These are phyloP conservation scores for Danaus chrysippus DNA, from an alignment of 2,888 invertebrate species.

Conservation along the genomic window DNA sequence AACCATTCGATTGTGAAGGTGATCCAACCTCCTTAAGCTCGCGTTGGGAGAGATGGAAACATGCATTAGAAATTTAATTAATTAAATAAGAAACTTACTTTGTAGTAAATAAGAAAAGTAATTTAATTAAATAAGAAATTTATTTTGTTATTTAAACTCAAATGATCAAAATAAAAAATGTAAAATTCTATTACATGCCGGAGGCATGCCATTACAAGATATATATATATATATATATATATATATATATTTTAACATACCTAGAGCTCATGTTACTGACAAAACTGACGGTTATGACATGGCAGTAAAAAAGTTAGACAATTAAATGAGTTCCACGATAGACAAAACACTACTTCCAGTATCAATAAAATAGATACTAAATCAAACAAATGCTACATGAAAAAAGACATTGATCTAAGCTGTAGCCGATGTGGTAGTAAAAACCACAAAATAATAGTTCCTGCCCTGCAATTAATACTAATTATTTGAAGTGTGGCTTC, in stretches of 20 bases:
- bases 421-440: conserved; percentile 16
- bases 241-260: conserved; percentile 24
- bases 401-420: not conserved
- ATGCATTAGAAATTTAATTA: too few relatives aligned
- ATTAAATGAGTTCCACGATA: not conserved
- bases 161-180: conserved; percentile 10
- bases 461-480: conserved; percentile 17
- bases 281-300: not conserved
- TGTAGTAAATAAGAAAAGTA: too few relatives aligned
- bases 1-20: conserved; percentile 22
- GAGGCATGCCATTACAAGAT: conserved; percentile 17
- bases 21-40: conserved; percentile 13
- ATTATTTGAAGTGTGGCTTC: conserved; percentile 12
- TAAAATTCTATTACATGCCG: conserved; percentile 11
- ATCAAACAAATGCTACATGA: conserved; percentile 21
- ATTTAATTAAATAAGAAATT: not conserved
- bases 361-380: conserved; percentile 21
- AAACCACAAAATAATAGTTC: conserved; percentile 15
- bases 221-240: too few relatives aligned
- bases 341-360: not conserved
- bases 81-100: too few relatives aligned
- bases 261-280: conserved; percentile 25
- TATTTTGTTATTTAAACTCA: not conserved
- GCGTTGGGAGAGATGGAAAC: not conserved
- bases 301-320: not conserved